These are phyloP conservation scores for Trachymyrmex septentrionalis DNA, from an alignment of 1,140 invertebrate species.

Conservation along the genomic window DNA sequence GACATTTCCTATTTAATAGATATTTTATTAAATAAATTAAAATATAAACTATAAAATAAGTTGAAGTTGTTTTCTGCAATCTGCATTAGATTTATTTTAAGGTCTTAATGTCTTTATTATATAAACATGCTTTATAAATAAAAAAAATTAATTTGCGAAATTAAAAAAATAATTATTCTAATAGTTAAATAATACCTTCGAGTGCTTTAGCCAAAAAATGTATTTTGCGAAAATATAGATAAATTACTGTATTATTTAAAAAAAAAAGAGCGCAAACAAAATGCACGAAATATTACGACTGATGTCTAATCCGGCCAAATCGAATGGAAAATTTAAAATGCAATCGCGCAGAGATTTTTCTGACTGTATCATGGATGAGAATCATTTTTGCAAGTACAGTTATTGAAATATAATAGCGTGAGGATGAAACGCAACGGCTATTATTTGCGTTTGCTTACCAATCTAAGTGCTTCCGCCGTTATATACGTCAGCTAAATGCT, in stretches of 20 bases:
- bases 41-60: background rate
- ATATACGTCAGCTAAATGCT: slow-evolving; percentile 38
- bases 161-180: background rate
- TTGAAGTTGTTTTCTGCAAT: background rate
- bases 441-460: background rate
- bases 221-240: background rate
- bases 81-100: background rate
- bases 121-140: background rate
- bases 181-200: slow-evolving; percentile 8
- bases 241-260: no score
- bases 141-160: background rate
- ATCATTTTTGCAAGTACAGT: slow-evolving; percentile 42
- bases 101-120: background rate
- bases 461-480: slow-evolving; percentile 26
- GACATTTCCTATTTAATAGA: background rate
- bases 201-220: background rate
- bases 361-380: background rate
- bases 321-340: slow-evolving; percentile 9
- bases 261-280: background rate
- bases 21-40: background rate
- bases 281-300: background rate
- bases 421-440: slow-evolving; percentile 30
- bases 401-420: slow-evolving; percentile 50
- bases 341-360: background rate
- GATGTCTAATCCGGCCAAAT: slow-evolving; percentile 14